These are phyloP conservation scores for Coelopa pilipes DNA, from an alignment of 2,888 invertebrate species.

Conservation along the genomic window DNA sequence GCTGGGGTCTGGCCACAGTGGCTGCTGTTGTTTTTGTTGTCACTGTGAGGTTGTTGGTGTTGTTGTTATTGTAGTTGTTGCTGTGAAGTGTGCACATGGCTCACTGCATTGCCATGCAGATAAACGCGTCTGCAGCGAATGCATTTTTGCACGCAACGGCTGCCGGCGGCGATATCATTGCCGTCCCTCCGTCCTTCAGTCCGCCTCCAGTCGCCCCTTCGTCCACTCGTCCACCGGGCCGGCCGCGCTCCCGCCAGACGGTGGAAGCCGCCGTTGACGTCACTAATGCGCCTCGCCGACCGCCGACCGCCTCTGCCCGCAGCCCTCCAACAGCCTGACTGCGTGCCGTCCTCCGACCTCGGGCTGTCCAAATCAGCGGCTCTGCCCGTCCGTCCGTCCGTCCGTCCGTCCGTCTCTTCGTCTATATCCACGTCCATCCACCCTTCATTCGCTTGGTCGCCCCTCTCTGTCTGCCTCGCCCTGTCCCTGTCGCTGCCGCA, in stretches of 20 bases:
- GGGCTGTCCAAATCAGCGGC: no score
- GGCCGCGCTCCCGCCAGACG: neutral
- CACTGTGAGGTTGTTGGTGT: no score
- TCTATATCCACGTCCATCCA: neutral
- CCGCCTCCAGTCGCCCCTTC: conserved; percentile 12
- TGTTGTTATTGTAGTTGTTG: conserved; percentile 20
- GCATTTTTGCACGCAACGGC: conserved; percentile 36
- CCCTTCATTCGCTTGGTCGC: neutral
- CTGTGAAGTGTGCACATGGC: conserved; percentile 31
- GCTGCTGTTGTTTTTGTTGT: neutral
- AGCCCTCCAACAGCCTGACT: no score
- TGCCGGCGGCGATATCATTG: conserved; percentile 29
- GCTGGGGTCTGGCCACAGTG: conserved; percentile 12
- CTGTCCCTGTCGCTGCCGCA: no score
- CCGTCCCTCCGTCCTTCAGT: conserved; percentile 6
- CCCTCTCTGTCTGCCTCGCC: conserved; percentile 14
- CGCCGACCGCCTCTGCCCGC: no score
- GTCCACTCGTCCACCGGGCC: neutral
- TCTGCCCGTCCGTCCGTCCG: no score
- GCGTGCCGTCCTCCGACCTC: no score
- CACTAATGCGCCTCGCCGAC: no score
- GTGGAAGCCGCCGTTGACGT: conserved; percentile 24
- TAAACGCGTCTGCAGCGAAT: conserved; percentile 27
- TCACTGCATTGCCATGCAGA: conserved; percentile 30
- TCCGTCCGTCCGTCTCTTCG: no score